A percentile compares a stretch with the other conserved stretches of the same genome.
Evolutionary conservation across 1,140 invertebrate species (phyloP).

Genomic region (Myzus persicae): DNA sequence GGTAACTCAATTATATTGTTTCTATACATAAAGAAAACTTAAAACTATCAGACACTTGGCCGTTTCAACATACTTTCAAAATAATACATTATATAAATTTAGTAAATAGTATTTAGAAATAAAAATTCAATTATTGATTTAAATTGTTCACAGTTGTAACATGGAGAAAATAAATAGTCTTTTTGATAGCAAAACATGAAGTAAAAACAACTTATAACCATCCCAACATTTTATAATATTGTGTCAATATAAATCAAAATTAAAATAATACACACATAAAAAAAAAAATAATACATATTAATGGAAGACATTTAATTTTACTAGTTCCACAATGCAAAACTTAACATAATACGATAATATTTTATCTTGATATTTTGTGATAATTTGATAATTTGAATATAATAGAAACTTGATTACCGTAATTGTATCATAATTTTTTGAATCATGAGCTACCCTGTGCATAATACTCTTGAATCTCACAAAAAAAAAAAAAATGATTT

Average conservation of each 20-base stretch:
- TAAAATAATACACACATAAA: neutral
- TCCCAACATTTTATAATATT: neutral
- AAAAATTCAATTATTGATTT: neutral
- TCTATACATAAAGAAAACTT: neutral
- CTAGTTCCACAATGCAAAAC: neutral
- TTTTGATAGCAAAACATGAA: neutral
- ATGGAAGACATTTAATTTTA: neutral
- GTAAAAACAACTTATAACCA: neutral
- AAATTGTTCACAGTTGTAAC: neutral
- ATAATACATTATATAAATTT: neutral
- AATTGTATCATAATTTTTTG: neutral
- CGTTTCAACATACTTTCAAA: neutral
- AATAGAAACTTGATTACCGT: neutral
- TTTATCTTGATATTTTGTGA: neutral
- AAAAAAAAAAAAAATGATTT: neutral
- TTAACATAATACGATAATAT: neutral
- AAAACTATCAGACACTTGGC: neutral
- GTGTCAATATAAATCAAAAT: neutral
- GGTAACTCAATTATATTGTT: slow-evolving; percentile 28
- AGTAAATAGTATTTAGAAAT: neutral
- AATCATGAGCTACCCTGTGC: neutral
- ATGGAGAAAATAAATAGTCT: neutral
- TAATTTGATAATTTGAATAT: neutral
- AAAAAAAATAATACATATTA: neutral
- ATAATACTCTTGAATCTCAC: neutral